Evolutionary conservation across 2,888 invertebrate genomes (phyloP), one percentile per base, ranked within the genome.

Genomic region (Drosophila monieri): DNA sequence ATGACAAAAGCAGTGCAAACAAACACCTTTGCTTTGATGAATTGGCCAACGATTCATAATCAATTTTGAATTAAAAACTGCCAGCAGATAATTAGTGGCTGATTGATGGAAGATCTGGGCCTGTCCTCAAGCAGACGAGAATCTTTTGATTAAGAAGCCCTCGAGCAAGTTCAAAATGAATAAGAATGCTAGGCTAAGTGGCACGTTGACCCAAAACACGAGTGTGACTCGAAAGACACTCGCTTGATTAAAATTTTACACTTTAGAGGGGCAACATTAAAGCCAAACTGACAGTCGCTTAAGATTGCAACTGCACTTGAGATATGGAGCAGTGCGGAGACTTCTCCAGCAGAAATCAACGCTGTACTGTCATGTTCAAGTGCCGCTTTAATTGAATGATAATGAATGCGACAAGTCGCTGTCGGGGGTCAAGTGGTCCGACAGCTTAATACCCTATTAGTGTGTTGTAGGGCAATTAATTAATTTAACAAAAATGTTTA

Each of bases 331-430:
- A 18, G 37, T 12, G 32, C 14, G 27, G 12, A 25, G 32, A 32
- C 23, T 47, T n/a, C 14, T 18, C 5, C 27, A 37, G 12, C 12
- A 47, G 21, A 46, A 39, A 23, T 37, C 35, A 51, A 23, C 32
- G 41, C 47, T 15, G 10, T 41, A 12, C 37, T 39, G 35, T 56
- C 57, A 69, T 56, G 23, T 37, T 43, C 37, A 47, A 49, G 43
- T 35, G 14, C 43, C n/a, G 46, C 46, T 47, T 57, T 52, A 76
- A 49, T 54, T 43, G 37, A 35, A 35, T 27, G 46, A 58, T 41
- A 73, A 46, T 77, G 47, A 43, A 30, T 67, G 21, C 58, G 27
- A 41, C 21, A 12, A 12, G 18, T 18, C 18, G 10, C 10, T 55
- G 56, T 3, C 51, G 32, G 15, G 18, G 14, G 27, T 62, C 21